Evolutionary conservation across 2,888 invertebrate species (phyloP), one percentile per base, ranked within the genome.

Genomic region (Drosophila paranaensis): DNA sequence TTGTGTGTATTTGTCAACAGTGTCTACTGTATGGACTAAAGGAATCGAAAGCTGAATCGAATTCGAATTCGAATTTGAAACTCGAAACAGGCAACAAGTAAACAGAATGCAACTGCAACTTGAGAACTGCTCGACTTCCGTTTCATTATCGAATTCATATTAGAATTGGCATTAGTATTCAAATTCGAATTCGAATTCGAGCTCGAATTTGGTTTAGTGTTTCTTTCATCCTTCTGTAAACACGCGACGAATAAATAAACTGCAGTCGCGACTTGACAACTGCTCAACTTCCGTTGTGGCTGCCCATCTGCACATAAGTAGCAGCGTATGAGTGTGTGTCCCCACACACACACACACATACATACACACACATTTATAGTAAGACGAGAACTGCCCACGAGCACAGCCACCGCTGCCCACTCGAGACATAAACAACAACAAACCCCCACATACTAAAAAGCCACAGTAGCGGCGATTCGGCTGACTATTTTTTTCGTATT

Each of bases 321-420:
- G 73, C 60, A 73, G 33, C 14, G 45, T 42, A 11, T 56, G 16
- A 60, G 55, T 60, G 13, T 58, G 46, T 20, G 20, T 43, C 20
- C 43, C 9, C 20, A 20, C 20, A 20, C 42, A 42, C 66, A 72
- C 71, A 62, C 66, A 61, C 66, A 58, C n/a, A n/a, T n/a, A 20
- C 20, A 20, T 37, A 42, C 66, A 72, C 71, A 62, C 66, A 61
- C 66, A 58, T 67, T 56, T 40, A 69, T 53, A 50, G 68, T 50
- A 72, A 78, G 76, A 71, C 85, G 60, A 72, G 77, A 81, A 71
- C 84, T 82, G 82, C 84, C 86, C 83, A 86, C 84, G 65, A 61
- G 16, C 46, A 57, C 46, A 30, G 14, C 51, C 30, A 11, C 51
- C 60, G 61, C 75, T 78, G 76, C 80, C 80, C 80, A 81, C 80